phyloP scores from a whole-genome alignment of 2,797 vertebrate species.

The Enteromius viviparus region DNA sequence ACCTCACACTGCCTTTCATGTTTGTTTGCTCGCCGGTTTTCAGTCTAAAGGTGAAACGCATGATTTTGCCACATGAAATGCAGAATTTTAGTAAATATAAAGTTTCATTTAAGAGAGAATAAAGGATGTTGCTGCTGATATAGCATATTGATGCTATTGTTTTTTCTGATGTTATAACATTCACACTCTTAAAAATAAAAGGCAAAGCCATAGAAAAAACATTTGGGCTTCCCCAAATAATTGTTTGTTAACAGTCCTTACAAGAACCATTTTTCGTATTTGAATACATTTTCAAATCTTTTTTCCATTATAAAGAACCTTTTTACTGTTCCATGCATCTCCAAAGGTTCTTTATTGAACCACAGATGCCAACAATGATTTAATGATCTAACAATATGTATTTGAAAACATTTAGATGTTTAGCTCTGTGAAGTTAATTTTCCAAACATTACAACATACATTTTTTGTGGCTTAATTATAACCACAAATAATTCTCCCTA shows the following conservation, averaged over 20 bases:
- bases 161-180: not conserved
- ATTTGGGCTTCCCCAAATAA: not conserved
- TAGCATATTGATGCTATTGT: not conserved
- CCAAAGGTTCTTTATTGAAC: not conserved
- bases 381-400: not conserved
- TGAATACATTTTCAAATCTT: not conserved
- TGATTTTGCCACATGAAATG: not conserved
- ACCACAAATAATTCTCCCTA: not conserved
- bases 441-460: not conserved
- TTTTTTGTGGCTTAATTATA: not conserved
- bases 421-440: not conserved
- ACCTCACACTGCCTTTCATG: constrained; percentile 17
- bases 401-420: not conserved
- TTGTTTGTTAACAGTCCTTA: not conserved
- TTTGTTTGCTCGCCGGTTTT: constrained; percentile 38
- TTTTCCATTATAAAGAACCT: not conserved
- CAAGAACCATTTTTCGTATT: not conserved
- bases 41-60: constrained; percentile 47
- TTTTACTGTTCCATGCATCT: not conserved
- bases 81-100: not conserved
- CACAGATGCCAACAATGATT: not conserved
- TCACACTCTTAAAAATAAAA: not conserved
- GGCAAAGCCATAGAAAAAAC: not conserved
- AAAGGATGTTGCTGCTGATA: not conserved
- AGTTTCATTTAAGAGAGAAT: not conserved